A percentile compares a stretch with the other conserved stretches of the same genome.
Conservation (phyloP, 2,797 vertebrate genomes). For the Amniataba percoides region DNA sequence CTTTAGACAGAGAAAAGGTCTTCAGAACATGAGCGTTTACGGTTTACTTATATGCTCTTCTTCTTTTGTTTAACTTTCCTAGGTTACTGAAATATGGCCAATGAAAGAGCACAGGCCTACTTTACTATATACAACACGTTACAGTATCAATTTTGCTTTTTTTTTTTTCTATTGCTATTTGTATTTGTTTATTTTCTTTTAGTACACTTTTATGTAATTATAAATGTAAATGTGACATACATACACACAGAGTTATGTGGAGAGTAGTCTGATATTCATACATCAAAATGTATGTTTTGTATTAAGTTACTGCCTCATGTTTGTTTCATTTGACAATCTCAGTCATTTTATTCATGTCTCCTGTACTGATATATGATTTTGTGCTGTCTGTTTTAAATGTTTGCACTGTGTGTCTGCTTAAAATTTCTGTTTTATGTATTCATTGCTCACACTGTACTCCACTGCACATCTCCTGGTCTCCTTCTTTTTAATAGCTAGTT, state of each 20-base stretch:
- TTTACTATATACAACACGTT: neutral
- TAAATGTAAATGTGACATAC: too few species aligned
- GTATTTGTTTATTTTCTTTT: neutral
- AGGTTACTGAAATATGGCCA: neutral
- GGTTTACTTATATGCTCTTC: neutral
- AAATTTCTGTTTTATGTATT: too few species aligned
- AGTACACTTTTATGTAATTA: too few species aligned
- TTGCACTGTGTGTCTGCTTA: neutral
- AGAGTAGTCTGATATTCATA: neutral
- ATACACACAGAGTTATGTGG: neutral
- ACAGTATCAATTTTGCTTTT: neutral
- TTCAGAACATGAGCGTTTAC: neutral
- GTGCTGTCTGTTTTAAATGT: neutral
- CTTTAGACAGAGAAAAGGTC: neutral
- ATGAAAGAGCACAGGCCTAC: neutral
- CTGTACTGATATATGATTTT: neutral
- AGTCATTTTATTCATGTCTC: neutral
- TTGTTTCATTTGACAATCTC: neutral
- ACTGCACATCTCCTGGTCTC: too few species aligned
- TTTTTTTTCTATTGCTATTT: too few species aligned
- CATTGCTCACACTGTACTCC: too few species aligned
- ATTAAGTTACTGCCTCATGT: too few species aligned
- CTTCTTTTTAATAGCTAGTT: too few species aligned
- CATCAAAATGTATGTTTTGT: constrained; percentile 1
- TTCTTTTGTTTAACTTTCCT: neutral